phyloP scores from a whole-genome alignment of 2,888 invertebrate genomes.

The Caenorhabditis zanzibari region DNA sequence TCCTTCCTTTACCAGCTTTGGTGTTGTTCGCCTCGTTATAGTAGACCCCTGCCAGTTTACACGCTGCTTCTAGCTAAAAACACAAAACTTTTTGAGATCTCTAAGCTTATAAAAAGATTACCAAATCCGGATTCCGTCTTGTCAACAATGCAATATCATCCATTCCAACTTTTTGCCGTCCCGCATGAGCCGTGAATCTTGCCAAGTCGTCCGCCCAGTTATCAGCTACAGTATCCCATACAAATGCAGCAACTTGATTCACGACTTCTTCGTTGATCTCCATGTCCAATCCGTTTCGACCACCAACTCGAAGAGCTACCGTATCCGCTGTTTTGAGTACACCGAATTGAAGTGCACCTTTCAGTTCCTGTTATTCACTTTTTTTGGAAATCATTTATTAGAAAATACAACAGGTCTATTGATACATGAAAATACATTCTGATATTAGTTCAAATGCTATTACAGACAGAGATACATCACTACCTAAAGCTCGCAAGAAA shows the following conservation, averaged over 20 bases:
- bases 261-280: slow-evolving; percentile 58
- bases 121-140: slow-evolving; percentile 67
- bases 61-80: slow-evolving; percentile 44
- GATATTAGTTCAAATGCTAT: background rate
- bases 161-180: slow-evolving; percentile 51
- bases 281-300: slow-evolving; percentile 53
- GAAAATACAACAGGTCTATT: slow-evolving; percentile 2
- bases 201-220: slow-evolving; percentile 67
- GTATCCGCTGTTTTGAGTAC: slow-evolving; percentile 68
- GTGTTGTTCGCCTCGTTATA: background rate
- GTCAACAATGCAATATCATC: slow-evolving; percentile 68
- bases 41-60: slow-evolving; percentile 31
- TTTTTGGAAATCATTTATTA: background rate
- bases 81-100: background rate
- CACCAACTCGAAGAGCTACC: slow-evolving; percentile 38
- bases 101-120: background rate
- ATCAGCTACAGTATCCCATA: slow-evolving; percentile 66
- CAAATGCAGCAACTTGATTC: slow-evolving; percentile 49
- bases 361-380: slow-evolving; percentile 62
- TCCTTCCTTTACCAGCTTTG: slow-evolving; percentile 11
- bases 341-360: slow-evolving; percentile 62
- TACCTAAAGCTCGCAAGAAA: slow-evolving; percentile 28
- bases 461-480: background rate
- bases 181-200: slow-evolving; percentile 68
- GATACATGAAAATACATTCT: slow-evolving; percentile 14